Base-by-base conservation (phyloP, 1,140 invertebrate species). In the Mercenaria mercenaria region DNA sequence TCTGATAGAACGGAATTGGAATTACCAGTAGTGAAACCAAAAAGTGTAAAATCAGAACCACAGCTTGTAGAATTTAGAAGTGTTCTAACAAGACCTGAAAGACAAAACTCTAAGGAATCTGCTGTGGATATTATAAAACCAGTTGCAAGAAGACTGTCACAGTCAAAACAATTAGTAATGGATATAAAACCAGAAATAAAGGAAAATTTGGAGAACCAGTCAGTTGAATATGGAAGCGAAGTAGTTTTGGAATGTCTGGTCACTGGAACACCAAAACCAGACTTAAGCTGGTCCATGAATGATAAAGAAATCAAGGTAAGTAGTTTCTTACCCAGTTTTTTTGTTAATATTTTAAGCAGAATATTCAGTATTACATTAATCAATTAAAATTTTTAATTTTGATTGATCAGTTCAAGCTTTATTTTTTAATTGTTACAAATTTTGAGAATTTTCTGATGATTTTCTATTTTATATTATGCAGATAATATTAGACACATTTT, bases 211-310 rank as follows among this genome's bases (percentile, higher is more conserved):
- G 41, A 32, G 18, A 90, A 95, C 90, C 41, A 91, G n/a, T 97
- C 97, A 6, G 94, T 94, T 8, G 89, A 56, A 15, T 94, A 95
- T 80, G 89, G 95, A 41, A 92, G 91, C 61, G 84, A 92, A 88
- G 91, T 95, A 15, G 92, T 93, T 95, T 96, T 98, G 61, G 88
- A 93, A 82, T 93, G 93, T 90, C 72, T 90, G 50, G 91, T 96
- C 3, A 88, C 86, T 11, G 95, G 94, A 37, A 89, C 82, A 72
- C 95, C 95, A 4, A 81, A 85, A 67, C 94, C 95, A 34, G 93
- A 92, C 8, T 88, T 96, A 13, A 92, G 83, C 61, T 96, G 95
- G 95, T 88, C 85, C 0, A 69, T 93, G 23, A 94, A 95, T 85
- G 87, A 92, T 26, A 94, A 92, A 84, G 87, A 90, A 84, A 93